Percentiles rank a stretch among this genome's conserved stretches.
Evolutionary conservation across 2,888 invertebrate genomes (phyloP).

Genomic region (Hypolimnas misippus): DNA sequence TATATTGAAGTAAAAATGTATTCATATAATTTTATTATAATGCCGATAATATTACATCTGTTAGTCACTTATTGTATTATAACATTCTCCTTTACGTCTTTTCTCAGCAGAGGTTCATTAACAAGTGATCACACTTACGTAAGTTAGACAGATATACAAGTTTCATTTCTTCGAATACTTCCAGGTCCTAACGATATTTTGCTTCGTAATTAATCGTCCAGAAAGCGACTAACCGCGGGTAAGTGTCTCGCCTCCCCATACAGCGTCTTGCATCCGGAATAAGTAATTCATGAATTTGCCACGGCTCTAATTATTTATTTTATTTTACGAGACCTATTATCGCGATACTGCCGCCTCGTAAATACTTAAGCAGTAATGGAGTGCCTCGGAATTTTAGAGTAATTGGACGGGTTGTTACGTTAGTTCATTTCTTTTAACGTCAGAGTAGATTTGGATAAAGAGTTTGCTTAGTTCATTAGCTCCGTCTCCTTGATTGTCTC

Average conservation of each 20-base stretch:
- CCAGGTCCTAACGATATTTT: too few species aligned
- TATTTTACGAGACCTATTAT: slow-evolving; percentile 80
- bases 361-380: slow-evolving; percentile 66
- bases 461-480: slow-evolving; percentile 25
- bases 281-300: slow-evolving; percentile 79
- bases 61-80: too few species aligned
- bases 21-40: not conserved
- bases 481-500: slow-evolving; percentile 34
- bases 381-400: slow-evolving; percentile 50
- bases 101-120: too few species aligned
- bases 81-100: too few species aligned
- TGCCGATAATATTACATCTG: not conserved
- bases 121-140: too few species aligned
- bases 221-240: not conserved
- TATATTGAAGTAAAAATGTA: not conserved
- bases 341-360: slow-evolving; percentile 70
- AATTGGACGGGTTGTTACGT: slow-evolving; percentile 45
- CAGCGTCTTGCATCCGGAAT: slow-evolving; percentile 64
- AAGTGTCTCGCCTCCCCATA: slow-evolving; percentile 33
- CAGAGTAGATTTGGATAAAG: slow-evolving; percentile 34
- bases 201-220: not conserved
- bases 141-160: too few species aligned
- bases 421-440: slow-evolving; percentile 34
- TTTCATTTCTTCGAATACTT: too few species aligned
- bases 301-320: slow-evolving; percentile 79